A percentile compares a stretch with the other conserved stretches of the same genome.
phyloP scores from a whole-genome alignment of 1,140 invertebrate species.

The Parasteatoda tepidariorum region DNA sequence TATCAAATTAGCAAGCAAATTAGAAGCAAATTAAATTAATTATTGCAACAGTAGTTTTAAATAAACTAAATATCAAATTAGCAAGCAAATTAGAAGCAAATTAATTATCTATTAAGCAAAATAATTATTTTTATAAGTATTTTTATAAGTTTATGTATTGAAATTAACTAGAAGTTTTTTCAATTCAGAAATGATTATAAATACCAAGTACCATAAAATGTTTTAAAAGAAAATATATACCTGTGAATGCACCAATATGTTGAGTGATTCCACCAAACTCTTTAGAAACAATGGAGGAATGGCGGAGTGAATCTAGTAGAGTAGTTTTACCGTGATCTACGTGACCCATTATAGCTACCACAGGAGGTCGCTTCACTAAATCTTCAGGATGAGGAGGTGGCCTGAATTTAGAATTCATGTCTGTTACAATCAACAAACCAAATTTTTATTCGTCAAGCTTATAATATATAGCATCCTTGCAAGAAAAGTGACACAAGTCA shows the following conservation, averaged over 20 bases:
- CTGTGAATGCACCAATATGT: constrained; percentile 98
- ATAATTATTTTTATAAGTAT: too few species aligned
- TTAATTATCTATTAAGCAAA: too few species aligned
- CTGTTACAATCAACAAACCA: not conserved
- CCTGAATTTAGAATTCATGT: constrained; percentile 64
- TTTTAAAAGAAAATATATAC: constrained; percentile 63
- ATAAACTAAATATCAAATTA: too few species aligned
- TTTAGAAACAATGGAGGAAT: constrained; percentile 84
- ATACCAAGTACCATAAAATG: not conserved
- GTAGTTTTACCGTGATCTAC: constrained; percentile 99
- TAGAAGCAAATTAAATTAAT: too few species aligned
- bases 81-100: too few species aligned
- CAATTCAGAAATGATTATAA: not conserved
- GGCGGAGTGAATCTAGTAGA: constrained; percentile 88
- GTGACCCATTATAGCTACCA: constrained; percentile 99
- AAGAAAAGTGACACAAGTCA: too few species aligned
- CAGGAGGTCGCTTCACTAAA: constrained; percentile 80
- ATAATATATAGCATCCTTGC: not conserved
- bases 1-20: too few species aligned
- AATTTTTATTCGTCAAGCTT: not conserved
- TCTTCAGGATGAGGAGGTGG: constrained; percentile 75
- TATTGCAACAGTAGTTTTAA: too few species aligned
- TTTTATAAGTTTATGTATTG: too few species aligned
- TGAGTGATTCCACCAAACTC: constrained; percentile 99
- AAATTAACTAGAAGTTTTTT: too few species aligned